A percentile compares a stretch with the other conserved stretches of the same genome.
These are phyloP conservation scores for Cololabis saira DNA, from an alignment of 2,113 vertebrate genomes.

Conservation along the genomic window DNA sequence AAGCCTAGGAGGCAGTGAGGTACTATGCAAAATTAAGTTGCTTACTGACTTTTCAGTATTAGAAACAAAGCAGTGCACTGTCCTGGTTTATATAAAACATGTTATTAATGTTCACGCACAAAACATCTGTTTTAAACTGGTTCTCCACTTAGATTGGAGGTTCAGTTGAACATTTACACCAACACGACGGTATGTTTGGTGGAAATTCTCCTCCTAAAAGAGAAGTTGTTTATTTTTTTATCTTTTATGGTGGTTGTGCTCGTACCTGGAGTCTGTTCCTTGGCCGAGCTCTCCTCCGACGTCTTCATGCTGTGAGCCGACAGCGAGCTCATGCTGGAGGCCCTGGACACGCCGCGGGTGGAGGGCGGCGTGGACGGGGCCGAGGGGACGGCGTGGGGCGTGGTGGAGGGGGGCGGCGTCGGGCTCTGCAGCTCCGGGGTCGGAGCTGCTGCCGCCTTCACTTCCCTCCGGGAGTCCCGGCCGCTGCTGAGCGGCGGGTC, in stretches of 20 bases:
- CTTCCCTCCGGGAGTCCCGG: conserved; percentile 86
- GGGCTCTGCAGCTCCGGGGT: conserved; percentile 53
- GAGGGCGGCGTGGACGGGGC: conserved; percentile 74
- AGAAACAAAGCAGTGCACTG: too few species aligned
- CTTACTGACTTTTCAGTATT: too few species aligned
- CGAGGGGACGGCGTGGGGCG: conserved; percentile 69
- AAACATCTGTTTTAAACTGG: too few species aligned
- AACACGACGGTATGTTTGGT: too few species aligned
- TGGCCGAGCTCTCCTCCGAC: conserved; percentile 81
- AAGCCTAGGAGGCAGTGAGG: too few species aligned
- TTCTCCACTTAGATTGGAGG: too few species aligned
- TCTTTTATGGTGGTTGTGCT: neutral
- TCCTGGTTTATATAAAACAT: too few species aligned
- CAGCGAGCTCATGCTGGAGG: conserved; percentile 84
- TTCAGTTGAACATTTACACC: too few species aligned
- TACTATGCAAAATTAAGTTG: too few species aligned
- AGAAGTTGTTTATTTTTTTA: too few species aligned
- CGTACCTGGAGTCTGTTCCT: conserved; percentile 87
- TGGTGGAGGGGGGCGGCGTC: conserved; percentile 36
- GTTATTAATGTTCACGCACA: too few species aligned
- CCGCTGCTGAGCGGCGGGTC: conserved; percentile 86
- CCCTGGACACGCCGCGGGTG: conserved; percentile 82
- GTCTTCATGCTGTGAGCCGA: conserved; percentile 83
- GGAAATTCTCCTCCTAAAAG: too few species aligned
- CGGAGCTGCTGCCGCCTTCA: conserved; percentile 54